Conservation (phyloP, 37 sponge, comb jelly and placozoan genomes). For the Cliona cf. orientalis region DNA sequence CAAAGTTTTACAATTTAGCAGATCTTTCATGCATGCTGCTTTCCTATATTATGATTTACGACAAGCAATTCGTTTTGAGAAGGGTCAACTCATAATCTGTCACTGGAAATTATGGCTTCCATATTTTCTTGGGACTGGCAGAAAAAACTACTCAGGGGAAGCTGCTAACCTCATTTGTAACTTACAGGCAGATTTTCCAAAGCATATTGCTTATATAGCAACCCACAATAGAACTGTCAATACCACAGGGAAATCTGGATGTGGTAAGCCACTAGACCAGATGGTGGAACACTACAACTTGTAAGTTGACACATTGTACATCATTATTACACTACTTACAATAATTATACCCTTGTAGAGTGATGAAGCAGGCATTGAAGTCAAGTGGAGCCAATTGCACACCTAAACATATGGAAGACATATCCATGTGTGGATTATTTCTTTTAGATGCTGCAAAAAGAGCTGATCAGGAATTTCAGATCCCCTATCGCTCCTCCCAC, state of each 20-base stretch:
- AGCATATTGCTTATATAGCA: constrained; percentile 50
- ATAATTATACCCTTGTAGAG: no score
- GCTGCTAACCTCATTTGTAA: constrained; percentile 24
- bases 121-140: constrained; percentile 7
- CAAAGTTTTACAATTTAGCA: neutral
- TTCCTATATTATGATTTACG: constrained; percentile 23
- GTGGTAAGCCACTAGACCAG: constrained; percentile 43
- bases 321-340: no score
- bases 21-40: constrained; percentile 12
- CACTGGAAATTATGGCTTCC: constrained; percentile 44
- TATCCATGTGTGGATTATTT: constrained; percentile 5
- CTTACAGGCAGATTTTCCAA: constrained; percentile 13
- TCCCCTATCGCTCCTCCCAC: neutral
- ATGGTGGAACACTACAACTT: constrained; percentile 30
- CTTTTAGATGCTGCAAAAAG: constrained; percentile 16
- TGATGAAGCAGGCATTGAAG: constrained; percentile 1
- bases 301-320: constrained; percentile 21
- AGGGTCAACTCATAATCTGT: constrained; percentile 19
- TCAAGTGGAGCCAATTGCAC: constrained; percentile 6
- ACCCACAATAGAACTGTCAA: constrained; percentile 49
- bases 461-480: constrained; percentile 8
- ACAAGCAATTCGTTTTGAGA: constrained; percentile 23
- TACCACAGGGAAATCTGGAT: constrained; percentile 16
- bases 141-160: constrained; percentile 13
- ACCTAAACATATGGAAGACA: neutral